Percentiles rank a stretch among this genome's conserved stretches.
Conservation (phyloP, 2,113 vertebrate genomes). For the Corydoras sp. region DNA sequence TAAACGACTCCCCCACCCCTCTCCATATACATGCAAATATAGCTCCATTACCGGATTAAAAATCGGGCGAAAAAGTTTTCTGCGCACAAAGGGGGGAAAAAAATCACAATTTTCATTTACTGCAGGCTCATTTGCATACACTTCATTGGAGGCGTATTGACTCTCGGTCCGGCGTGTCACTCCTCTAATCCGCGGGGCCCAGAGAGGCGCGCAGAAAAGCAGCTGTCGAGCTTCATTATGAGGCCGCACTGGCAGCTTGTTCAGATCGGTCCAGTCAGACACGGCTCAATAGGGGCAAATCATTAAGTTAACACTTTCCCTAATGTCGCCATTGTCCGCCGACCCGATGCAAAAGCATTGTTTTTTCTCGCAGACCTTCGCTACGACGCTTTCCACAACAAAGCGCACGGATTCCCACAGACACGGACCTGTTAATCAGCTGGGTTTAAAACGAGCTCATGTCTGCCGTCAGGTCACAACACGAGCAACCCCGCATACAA, state of each 20-base stretch:
- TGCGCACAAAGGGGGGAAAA: constrained; percentile 14
- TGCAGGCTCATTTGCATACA: constrained; percentile 69
- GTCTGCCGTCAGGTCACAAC: background rate
- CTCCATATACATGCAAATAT: constrained; percentile 69
- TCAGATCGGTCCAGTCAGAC: constrained; percentile 78
- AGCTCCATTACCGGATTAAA: constrained; percentile 62
- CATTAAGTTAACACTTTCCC: constrained; percentile 89
- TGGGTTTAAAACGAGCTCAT: constrained; percentile 30
- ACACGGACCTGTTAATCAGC: constrained; percentile 39
- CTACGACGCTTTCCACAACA: constrained; percentile 52
- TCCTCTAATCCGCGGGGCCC: constrained; percentile 74
- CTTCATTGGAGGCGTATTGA: constrained; percentile 75
- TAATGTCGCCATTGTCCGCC: constrained; percentile 80
- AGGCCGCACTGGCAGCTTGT: constrained; percentile 77
- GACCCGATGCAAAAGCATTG: constrained; percentile 58
- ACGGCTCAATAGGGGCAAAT: constrained; percentile 75
- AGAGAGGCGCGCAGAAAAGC: constrained; percentile 75
- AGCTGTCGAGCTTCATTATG: constrained; percentile 79
- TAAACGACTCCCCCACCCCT: constrained; percentile 46
- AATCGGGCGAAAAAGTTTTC: constrained; percentile 51
- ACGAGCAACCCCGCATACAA: too few relatives aligned
- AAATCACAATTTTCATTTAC: constrained; percentile 64
- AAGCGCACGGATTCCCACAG: constrained; percentile 67
- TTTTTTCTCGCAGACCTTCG: constrained; percentile 66
- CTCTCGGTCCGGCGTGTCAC: constrained; percentile 66